Evolutionary conservation across 2,113 vertebrate genomes (phyloP).

Genomic region (Hystrix cristata): DNA sequence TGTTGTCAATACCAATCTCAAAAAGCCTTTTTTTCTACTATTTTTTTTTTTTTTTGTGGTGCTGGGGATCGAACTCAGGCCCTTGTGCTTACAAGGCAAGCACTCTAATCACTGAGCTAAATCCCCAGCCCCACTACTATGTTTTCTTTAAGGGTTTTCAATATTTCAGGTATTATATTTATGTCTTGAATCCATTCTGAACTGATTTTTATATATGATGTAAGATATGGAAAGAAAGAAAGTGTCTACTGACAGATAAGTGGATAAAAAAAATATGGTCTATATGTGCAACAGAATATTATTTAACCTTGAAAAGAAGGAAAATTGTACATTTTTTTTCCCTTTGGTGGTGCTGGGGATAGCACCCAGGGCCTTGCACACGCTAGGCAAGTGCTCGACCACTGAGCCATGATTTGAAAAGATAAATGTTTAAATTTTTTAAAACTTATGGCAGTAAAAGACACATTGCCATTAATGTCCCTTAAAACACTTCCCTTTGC

Average conservation of each 20-base stretch:
- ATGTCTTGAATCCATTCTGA: not conserved
- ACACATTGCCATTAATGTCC: not conserved
- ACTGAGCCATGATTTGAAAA: not conserved
- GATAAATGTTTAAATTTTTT: not conserved
- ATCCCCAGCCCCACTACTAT: too few species aligned
- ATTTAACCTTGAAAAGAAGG: not conserved
- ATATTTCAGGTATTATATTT: not conserved
- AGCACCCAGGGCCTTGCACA: not conserved
- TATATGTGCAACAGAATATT: not conserved
- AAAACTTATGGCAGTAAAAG: not conserved
- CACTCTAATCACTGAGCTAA: too few species aligned
- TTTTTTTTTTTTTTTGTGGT: not conserved
- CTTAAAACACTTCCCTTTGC: not conserved
- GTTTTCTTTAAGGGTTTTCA: not conserved
- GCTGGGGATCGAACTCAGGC: too few species aligned
- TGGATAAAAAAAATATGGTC: not conserved
- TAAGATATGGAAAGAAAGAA: not conserved
- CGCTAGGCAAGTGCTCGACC: not conserved
- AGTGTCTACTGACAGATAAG: not conserved
- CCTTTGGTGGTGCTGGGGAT: not conserved
- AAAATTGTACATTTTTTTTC: not conserved
- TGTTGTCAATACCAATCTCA: not conserved
- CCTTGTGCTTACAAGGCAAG: too few species aligned
- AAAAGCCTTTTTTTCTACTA: not conserved
- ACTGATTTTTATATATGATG: not conserved